phyloP scores from a whole-genome alignment of 2,113 vertebrate genomes.

The Rhea americana region DNA sequence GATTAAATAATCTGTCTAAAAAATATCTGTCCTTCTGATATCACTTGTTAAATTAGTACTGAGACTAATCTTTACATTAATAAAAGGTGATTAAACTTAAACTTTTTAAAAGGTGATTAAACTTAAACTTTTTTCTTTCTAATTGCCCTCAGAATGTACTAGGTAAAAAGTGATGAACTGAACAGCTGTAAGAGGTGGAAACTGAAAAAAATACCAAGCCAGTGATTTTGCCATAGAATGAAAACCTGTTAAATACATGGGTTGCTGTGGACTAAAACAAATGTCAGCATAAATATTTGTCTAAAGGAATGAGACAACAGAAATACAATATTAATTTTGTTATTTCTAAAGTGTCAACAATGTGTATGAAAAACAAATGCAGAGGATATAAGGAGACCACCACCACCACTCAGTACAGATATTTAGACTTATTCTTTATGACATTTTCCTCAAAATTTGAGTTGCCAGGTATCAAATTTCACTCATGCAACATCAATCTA shows the following conservation, averaged over 20 bases:
- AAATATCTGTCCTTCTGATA: background rate
- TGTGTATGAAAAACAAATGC: background rate
- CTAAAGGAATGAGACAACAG: background rate
- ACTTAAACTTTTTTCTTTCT: background rate
- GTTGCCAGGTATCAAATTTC: conserved; percentile 60
- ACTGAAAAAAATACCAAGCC: background rate
- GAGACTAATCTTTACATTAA: background rate
- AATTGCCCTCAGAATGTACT: too few species aligned
- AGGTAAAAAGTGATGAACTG: background rate
- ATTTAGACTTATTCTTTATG: conserved; percentile 52
- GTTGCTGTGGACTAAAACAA: background rate
- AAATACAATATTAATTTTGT: background rate
- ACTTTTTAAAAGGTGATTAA: background rate
- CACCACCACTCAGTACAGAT: background rate
- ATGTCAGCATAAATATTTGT: background rate
- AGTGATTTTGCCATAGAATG: background rate
- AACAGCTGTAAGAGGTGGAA: background rate
- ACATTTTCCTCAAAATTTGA: conserved; percentile 59
- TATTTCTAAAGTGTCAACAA: background rate
- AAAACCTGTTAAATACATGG: background rate
- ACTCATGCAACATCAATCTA: conserved; percentile 61
- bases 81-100: background rate
- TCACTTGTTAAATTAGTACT: background rate
- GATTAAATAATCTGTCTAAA: background rate
- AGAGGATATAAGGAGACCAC: conserved; percentile 13